Base-by-base conservation (phyloP, 1,140 invertebrate species). In the Solenopsis fugax region DNA sequence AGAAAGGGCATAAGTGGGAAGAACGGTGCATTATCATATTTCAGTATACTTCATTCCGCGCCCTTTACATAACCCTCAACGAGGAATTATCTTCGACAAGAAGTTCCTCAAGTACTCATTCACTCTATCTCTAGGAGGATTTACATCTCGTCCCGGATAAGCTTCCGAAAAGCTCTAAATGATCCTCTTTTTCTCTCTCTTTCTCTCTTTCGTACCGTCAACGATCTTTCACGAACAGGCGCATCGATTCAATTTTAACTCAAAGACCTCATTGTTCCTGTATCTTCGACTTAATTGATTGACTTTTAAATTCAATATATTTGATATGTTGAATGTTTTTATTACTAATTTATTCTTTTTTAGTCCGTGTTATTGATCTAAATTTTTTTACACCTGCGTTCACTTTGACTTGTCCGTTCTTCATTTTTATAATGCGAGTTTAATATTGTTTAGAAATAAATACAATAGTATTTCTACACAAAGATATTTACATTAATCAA, bases 11-110 rank as follows among this genome's bases (percentile, higher is more conserved):
- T n/a, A 64, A 64, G 82, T 77, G 58, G 73, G 37, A 62, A 60
- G 80, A 73, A 85, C 37, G 60, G 41, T 45, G 58, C 37, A 85
- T 77, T 85, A 85, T 85, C 82, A 56, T 85, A 85, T 85, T 85
- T 78, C 48, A 85, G 62, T 37, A 12, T n/a, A 16, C 52, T 24
- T n/a, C 77, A 45, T 71, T 60, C 76, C 24, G 41, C 34, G n/a
- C 37, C 65, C 45, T 62, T 24, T 50, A 60, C 54, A 62, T 86
- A 72, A 87, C 78, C 67, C 34, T 52, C 85, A 82, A 87, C 77
- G n/a, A 82, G 77, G 48, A 87, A 87, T 87, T 87, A 87, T 62
- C 77, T 72, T 82, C 85, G 85, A 82, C 85, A 81, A 71, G 60
- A 71, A 87, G 78, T 71, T 82, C 24, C 45, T 52, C 78, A 45